A percentile compares a stretch with the other conserved stretches of the same genome.
phyloP scores from a whole-genome alignment of 1,140 invertebrate genomes.

The Bombus vancouverensis region DNA sequence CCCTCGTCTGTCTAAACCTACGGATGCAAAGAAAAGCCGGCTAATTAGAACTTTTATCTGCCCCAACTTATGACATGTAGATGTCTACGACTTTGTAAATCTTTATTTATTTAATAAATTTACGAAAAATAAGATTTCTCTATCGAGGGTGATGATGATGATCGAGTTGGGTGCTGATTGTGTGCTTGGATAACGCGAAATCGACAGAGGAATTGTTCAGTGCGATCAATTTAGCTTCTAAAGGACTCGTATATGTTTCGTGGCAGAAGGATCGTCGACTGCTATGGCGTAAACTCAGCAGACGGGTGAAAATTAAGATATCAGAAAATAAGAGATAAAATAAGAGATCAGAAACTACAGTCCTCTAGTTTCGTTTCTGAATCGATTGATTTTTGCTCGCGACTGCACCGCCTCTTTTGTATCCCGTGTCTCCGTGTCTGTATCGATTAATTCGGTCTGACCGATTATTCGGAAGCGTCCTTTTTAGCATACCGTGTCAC shows the following conservation, averaged over 20 bases:
- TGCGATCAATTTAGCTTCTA: no score
- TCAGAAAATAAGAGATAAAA: no score
- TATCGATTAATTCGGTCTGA: slow-evolving; percentile 59
- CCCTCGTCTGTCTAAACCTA: slow-evolving; percentile 78
- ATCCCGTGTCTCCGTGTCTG: not conserved
- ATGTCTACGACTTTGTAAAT: not conserved
- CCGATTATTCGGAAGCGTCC: slow-evolving; percentile 43
- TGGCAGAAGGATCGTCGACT: no score
- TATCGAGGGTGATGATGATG: no score
- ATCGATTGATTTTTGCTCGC: slow-evolving; percentile 12
- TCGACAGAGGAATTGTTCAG: no score
- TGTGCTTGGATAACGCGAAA: no score
- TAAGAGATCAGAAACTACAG: not conserved
- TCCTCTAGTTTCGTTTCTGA: not conserved
- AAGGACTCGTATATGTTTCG: no score
- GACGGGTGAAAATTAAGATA: not conserved
- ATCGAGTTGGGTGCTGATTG: no score
- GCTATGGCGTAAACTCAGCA: no score
- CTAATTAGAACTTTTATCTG: not conserved
- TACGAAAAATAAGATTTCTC: no score
- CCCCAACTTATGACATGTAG: rapidly evolving
- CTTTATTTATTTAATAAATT: no score
- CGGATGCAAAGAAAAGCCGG: no score
- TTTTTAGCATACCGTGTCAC: slow-evolving; percentile 61
- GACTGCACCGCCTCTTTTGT: not conserved